A percentile compares a stretch with the other conserved stretches of the same genome.
phyloP scores from a whole-genome alignment of 2,888 invertebrate genomes.

The Serrognathus titanus region DNA sequence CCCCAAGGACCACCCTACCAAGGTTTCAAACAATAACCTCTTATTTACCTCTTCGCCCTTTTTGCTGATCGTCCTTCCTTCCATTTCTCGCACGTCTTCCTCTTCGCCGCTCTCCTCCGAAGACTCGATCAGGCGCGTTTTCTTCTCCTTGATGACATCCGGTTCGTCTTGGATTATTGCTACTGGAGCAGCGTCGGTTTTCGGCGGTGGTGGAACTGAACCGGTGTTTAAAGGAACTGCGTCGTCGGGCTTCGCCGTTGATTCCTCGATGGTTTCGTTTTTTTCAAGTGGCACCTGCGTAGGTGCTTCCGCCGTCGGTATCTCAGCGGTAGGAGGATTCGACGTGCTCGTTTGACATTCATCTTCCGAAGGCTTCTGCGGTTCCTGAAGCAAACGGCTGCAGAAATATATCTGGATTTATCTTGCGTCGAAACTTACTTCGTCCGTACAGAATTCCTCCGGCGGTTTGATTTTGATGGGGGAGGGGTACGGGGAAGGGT shows the following conservation, averaged over 20 bases:
- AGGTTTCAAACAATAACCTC: too few species aligned
- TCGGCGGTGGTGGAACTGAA: too few species aligned
- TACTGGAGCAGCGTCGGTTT: neutral
- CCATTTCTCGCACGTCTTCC: conserved; percentile 73
- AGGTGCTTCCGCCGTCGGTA: too few species aligned
- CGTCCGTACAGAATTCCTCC: conserved; percentile 4
- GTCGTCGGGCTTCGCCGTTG: neutral
- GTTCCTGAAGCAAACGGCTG: neutral
- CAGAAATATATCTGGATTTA: neutral
- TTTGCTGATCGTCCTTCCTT: conserved; percentile 75
- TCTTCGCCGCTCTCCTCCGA: conserved; percentile 62
- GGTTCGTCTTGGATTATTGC: neutral
- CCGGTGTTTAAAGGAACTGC: too few species aligned
- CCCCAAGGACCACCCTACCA: too few species aligned
- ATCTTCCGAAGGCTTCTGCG: neutral
- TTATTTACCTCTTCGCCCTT: conserved; percentile 68
- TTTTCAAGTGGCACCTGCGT: too few species aligned
- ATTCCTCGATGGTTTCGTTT: neutral
- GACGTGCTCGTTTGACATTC: neutral
- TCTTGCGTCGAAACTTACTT: neutral
- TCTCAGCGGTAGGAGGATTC: too few species aligned
- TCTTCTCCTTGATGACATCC: conserved; percentile 13
- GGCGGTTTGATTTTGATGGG: conserved; percentile 23
- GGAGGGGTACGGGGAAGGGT: conserved; percentile 28
- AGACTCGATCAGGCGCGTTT: conserved; percentile 12